These are phyloP conservation scores for Chaenogobius annularis DNA, from an alignment of 2,113 vertebrate genomes.

Conservation along the genomic window DNA sequence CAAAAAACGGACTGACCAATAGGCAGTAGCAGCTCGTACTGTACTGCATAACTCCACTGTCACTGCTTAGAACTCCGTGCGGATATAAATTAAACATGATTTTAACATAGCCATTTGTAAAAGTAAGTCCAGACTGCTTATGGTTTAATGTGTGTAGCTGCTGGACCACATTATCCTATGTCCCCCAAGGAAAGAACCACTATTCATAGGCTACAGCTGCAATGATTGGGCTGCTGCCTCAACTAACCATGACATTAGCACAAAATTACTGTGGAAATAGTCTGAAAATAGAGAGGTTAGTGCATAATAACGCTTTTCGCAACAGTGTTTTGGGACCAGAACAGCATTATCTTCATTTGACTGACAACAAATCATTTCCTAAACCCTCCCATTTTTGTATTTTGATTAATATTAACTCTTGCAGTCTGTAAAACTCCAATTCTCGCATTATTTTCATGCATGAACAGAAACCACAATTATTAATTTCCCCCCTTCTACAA, in stretches of 20 bases:
- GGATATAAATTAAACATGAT: constrained; percentile 39
- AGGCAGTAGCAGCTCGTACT: constrained; percentile 30
- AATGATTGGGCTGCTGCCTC: constrained; percentile 35
- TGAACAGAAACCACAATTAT: constrained; percentile 51
- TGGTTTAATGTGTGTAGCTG: constrained; percentile 10
- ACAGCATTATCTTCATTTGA: constrained; percentile 42
- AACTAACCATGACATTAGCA: constrained; percentile 58
- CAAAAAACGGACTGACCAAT: constrained; percentile 49
- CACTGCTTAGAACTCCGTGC: constrained; percentile 19
- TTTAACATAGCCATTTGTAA: constrained; percentile 24
- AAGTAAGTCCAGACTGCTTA: constrained; percentile 14
- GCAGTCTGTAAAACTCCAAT: constrained; percentile 41
- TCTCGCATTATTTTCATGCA: constrained; percentile 59
- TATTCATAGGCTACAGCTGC: constrained; percentile 48
- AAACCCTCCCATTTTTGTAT: constrained; percentile 36
- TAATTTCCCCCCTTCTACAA: constrained; percentile 29
- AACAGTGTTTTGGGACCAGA: constrained; percentile 35
- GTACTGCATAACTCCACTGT: constrained; percentile 29
- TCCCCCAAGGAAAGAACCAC: constrained; percentile 33
- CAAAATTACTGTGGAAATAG: constrained; percentile 49
- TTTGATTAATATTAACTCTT: constrained; percentile 44
- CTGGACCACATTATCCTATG: constrained; percentile 26
- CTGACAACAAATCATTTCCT: constrained; percentile 58
- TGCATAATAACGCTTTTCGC: constrained; percentile 48
- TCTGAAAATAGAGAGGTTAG: constrained; percentile 42